Conservation (phyloP, 2,113 vertebrate species). For the Microtus montanus region DNA sequence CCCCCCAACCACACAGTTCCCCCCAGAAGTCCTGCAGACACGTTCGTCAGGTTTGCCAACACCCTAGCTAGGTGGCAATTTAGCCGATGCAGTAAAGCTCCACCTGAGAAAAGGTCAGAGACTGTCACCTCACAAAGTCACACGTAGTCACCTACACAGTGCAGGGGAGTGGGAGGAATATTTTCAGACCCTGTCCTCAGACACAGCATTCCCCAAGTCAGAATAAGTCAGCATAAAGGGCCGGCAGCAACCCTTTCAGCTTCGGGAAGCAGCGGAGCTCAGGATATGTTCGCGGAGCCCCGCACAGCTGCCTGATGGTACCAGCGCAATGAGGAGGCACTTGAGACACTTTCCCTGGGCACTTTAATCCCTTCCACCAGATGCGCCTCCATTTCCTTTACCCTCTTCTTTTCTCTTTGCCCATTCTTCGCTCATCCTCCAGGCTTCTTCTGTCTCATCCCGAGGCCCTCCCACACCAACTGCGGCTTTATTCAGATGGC, state of each 20-base stretch:
- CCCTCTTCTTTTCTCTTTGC: constrained; percentile 30
- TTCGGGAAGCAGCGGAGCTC: constrained; percentile 16
- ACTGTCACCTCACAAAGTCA: constrained; percentile 48
- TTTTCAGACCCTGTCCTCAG: constrained; percentile 47
- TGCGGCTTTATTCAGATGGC: background rate
- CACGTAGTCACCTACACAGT: background rate
- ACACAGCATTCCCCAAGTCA: constrained; percentile 34
- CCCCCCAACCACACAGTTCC: background rate
- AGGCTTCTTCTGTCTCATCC: constrained; percentile 24
- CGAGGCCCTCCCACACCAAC: background rate
- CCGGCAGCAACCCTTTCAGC: constrained; percentile 11
- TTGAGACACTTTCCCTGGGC: constrained; percentile 61
- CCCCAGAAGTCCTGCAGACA: background rate
- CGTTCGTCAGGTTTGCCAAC: background rate
- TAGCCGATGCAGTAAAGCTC: background rate
- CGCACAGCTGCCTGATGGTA: constrained; percentile 57
- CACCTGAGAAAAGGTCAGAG: constrained; percentile 40
- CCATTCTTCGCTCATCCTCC: constrained; percentile 15
- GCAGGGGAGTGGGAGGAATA: constrained; percentile 42
- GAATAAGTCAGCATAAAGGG: constrained; percentile 37
- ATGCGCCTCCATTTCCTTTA: constrained; percentile 61
- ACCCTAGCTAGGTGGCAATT: background rate
- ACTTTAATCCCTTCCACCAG: constrained; percentile 61
- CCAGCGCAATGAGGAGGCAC: constrained; percentile 52
- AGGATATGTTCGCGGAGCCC: constrained; percentile 43